Percentiles rank a stretch among this genome's conserved stretches.
phyloP scores from a whole-genome alignment of 2,888 invertebrate genomes.

The Dasypogon diadema region DNA sequence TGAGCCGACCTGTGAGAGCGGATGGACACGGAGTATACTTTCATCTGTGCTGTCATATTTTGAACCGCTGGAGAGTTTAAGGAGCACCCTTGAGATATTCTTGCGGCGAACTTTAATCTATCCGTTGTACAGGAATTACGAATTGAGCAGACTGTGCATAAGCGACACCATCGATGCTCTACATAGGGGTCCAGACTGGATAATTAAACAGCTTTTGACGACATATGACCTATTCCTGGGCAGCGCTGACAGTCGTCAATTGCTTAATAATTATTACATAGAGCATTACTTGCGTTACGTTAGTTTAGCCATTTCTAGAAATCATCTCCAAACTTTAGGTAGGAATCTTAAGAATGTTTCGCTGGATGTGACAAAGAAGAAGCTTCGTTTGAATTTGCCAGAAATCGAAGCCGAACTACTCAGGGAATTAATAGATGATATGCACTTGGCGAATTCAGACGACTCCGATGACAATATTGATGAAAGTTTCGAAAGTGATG shows the following conservation, averaged over 20 bases:
- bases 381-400: constrained; percentile 62
- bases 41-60: constrained; percentile 64
- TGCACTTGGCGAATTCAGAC: constrained; percentile 59
- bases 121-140: constrained; percentile 66
- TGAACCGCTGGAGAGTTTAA: constrained; percentile 63
- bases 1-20: constrained; percentile 66
- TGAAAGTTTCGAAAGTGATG: constrained; percentile 6
- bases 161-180: constrained; percentile 64
- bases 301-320: constrained; percentile 55
- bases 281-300: constrained; percentile 65
- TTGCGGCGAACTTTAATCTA: constrained; percentile 64
- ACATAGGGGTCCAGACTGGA: constrained; percentile 62
- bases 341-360: constrained; percentile 64
- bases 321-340: constrained; percentile 61
- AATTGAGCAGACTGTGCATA: constrained; percentile 63
- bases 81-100: constrained; percentile 63
- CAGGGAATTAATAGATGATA: constrained; percentile 64
- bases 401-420: constrained; percentile 65
- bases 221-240: constrained; percentile 61
- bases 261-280: constrained; percentile 63
- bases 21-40: constrained; percentile 65
- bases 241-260: constrained; percentile 61
- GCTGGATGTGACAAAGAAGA: constrained; percentile 62
- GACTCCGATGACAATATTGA: constrained; percentile 57
- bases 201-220: constrained; percentile 63